Percentiles rank a stretch among this genome's conserved stretches.
Evolutionary conservation across 2,888 invertebrate genomes (phyloP).

Genomic region (Mantis religiosa): DNA sequence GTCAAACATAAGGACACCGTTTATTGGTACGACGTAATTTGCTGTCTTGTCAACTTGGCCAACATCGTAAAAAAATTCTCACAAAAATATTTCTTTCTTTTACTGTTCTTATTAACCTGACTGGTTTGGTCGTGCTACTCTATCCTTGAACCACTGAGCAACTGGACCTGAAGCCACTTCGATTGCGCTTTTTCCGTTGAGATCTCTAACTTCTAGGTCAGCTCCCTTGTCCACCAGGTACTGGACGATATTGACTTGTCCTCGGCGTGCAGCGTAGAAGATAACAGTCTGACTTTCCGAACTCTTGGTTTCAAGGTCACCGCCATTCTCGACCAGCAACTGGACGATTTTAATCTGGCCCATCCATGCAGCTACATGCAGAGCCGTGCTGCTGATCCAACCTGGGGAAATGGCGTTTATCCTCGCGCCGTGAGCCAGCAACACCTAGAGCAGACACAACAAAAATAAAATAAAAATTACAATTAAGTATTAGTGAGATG

Average conservation of each 20-base stretch:
- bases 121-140: neutral
- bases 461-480: neutral
- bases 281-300: neutral
- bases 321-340: neutral
- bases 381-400: neutral
- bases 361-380: neutral
- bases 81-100: neutral
- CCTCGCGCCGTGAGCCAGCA: neutral
- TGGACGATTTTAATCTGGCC: neutral
- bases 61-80: neutral
- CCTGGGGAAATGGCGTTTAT: neutral
- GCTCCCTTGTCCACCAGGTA: neutral
- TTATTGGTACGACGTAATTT: no score
- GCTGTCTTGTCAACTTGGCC: neutral
- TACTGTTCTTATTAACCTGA: neutral
- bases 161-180: neutral
- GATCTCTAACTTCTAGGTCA: neutral
- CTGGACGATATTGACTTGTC: neutral
- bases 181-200: neutral
- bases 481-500: no score
- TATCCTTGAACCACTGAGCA: neutral
- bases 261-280: neutral
- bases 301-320: neutral
- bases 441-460: neutral
- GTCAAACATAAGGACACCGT: no score